Evolutionary conservation across 2,888 invertebrate genomes (phyloP), one percentile per base, ranked within the genome.

Genomic region (Cantharis rustica): DNA sequence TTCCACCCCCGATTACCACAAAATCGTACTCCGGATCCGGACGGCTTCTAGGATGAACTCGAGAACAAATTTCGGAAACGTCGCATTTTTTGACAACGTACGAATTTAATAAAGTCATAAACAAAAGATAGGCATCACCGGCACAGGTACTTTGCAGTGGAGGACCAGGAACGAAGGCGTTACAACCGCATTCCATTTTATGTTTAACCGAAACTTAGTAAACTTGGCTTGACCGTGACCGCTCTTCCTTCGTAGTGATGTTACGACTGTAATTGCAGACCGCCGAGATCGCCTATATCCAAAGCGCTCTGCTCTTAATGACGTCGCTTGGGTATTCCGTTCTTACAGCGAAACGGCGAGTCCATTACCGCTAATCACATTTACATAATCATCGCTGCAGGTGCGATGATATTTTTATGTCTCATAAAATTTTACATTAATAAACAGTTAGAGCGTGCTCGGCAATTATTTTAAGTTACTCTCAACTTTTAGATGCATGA

Each of bases 1-100:
- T 91, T 0, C 93, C 93, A 3, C 92, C 93, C 0, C 93, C 93
- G 11, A 92, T 88, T 7, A 93, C 92, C 27, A 93, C 90, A 82
- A 93, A 93, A 84, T 93, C 93, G 80, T 93, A 93, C 72, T 88
- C 89, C 0, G 88, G 85, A 72, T 91, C 90, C 1, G 90, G 87
- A 0, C 84, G 84, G 1, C 87, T 85, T 71, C 82, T 85, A 9
- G 91, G 90, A 11, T 75, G 84, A 5, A 93, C 89, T 68, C 93
- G 88, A 75, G 91, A 89, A 85, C 93, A 93, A 0, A 92, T 90
- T 80, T 92, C 92, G 0, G 90, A 89, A 61, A 92, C 85, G 73
- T 88, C 88, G 79, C 92, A 92, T 71, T 90, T 88, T 0, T 91
- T 90, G 79, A 91, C 90, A 75, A 93, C 86, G 84, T 92, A 93